phyloP scores from a whole-genome alignment of 2,888 invertebrate species.

The Euplagia quadripunctaria region DNA sequence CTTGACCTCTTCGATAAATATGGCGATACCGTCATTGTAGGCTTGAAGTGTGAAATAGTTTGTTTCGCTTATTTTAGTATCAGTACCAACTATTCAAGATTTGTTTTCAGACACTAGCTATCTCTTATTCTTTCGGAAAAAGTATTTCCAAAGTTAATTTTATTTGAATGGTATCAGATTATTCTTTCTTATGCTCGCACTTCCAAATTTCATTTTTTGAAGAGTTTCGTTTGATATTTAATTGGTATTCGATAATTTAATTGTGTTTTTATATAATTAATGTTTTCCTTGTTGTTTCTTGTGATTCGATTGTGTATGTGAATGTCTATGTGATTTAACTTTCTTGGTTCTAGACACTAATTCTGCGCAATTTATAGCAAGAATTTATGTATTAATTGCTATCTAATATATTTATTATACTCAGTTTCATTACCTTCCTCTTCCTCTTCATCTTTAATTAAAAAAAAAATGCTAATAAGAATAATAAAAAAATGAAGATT shows the following conservation, averaged over 20 bases:
- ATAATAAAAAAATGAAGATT: too few relatives aligned
- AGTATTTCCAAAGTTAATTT: background rate
- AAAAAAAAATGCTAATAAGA: too few relatives aligned
- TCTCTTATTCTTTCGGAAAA: background rate
- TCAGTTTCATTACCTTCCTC: too few relatives aligned
- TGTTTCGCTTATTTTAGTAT: background rate
- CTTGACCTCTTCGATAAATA: constrained; percentile 45
- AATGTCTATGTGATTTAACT: background rate
- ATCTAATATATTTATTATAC: too few relatives aligned
- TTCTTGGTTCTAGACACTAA: background rate
- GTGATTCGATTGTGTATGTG: too few relatives aligned
- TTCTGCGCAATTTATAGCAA: too few relatives aligned
- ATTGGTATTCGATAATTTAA: background rate
- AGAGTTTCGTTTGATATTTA: background rate
- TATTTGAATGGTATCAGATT: too few relatives aligned
- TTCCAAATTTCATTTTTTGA: background rate
- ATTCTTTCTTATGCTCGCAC: background rate
- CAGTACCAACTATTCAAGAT: background rate
- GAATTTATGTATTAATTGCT: too few relatives aligned
- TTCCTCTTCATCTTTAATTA: too few relatives aligned
- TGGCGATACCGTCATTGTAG: constrained; percentile 26
- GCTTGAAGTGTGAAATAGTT: constrained; percentile 21
- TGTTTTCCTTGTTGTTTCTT: too few relatives aligned
- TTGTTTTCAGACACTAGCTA: background rate
- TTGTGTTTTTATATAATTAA: background rate